Conservation (phyloP, 2,888 invertebrate species). For the Danaus chrysippus region DNA sequence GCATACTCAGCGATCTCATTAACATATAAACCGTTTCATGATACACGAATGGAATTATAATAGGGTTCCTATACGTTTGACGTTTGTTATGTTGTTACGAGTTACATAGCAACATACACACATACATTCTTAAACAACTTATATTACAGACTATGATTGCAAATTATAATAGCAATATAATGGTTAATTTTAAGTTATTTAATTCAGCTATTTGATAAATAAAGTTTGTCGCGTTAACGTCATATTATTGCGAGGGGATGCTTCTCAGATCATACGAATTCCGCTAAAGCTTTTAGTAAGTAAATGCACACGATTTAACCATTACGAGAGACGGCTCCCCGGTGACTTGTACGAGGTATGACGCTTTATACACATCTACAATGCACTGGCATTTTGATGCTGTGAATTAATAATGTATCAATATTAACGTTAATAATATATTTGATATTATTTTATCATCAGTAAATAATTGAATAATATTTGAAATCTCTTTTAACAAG, state of each 20-base stretch:
- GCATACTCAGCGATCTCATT: slow-evolving; percentile 13
- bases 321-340: slow-evolving; percentile 2
- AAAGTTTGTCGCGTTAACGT: too few relatives aligned
- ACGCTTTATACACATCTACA: neutral
- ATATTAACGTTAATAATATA: too few relatives aligned
- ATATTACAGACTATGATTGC: too few relatives aligned
- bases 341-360: slow-evolving; percentile 3
- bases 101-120: slow-evolving; percentile 5
- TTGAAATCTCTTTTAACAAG: too few relatives aligned
- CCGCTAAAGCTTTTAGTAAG: slow-evolving; percentile 1
- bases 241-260: neutral
- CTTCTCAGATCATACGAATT: slow-evolving; percentile 1
- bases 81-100: slow-evolving; percentile 4
- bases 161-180: too few relatives aligned
- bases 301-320: slow-evolving; percentile 4
- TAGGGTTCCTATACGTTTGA: slow-evolving; percentile 5
- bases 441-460: too few relatives aligned
- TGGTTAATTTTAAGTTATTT: too few relatives aligned
- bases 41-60: slow-evolving; percentile 18
- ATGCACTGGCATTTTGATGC: slow-evolving; percentile 1
- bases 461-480: too few relatives aligned
- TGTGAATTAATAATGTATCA: neutral
- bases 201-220: too few relatives aligned
- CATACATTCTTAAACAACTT: neutral
- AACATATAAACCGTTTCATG: slow-evolving; percentile 20